These are phyloP conservation scores for Leptinotarsa juncta DNA, from an alignment of 2,888 invertebrate species.

Conservation along the genomic window DNA sequence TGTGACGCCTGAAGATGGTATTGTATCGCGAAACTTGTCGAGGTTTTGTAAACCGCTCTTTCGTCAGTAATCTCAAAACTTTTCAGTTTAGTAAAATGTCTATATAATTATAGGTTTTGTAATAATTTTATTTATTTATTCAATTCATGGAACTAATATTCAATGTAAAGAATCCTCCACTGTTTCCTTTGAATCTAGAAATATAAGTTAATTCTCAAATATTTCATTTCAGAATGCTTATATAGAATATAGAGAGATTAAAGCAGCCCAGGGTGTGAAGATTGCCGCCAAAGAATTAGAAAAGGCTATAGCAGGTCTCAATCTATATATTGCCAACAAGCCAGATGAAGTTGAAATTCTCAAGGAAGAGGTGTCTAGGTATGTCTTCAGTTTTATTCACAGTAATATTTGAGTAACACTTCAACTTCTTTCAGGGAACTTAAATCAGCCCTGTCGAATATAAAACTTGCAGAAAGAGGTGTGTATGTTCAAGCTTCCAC, in stretches of 20 bases:
- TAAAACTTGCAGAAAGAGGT: constrained; percentile 91
- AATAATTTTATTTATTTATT: too few species aligned
- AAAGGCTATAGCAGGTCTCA: constrained; percentile 96
- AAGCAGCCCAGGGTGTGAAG: constrained; percentile 98
- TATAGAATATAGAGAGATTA: constrained; percentile 92
- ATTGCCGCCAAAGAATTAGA: constrained; percentile 98
- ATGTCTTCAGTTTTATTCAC: neutral
- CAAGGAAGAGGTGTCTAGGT: constrained; percentile 85
- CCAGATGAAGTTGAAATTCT: constrained; percentile 92
- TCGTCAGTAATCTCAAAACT: too few species aligned
- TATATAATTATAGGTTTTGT: too few species aligned
- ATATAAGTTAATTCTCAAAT: neutral
- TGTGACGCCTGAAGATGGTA: too few species aligned
- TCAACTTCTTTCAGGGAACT: constrained; percentile 70
- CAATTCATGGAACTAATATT: too few species aligned
- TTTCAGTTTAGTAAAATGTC: too few species aligned
- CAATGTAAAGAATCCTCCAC: too few species aligned
- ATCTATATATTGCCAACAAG: constrained; percentile 90
- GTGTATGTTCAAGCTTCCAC: constrained; percentile 99
- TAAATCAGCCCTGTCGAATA: constrained; percentile 89
- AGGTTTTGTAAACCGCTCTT: too few species aligned
- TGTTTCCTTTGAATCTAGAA: too few species aligned
- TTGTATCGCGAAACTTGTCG: too few species aligned
- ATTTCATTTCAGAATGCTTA: constrained; percentile 80
- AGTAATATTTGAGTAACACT: neutral